Base-by-base conservation (phyloP, 2,888 invertebrate genomes). In the Chouioia cunea region DNA sequence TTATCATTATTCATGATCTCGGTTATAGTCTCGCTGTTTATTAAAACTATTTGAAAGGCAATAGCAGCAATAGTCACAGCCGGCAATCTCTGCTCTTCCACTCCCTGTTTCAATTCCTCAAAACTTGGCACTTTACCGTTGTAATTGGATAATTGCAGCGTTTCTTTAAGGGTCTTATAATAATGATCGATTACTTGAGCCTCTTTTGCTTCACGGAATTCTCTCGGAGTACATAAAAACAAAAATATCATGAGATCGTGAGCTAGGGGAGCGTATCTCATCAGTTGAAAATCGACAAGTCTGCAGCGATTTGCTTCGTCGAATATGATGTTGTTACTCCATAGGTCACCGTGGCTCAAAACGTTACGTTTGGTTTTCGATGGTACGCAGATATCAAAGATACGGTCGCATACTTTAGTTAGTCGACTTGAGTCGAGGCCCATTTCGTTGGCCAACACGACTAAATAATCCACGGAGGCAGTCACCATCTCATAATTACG, bases 301-400 rank as follows among this genome's bases (percentile, higher is more conserved):
- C n/a, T 15, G 44, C 68, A 71, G 0, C 56, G 47, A 63, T 50
- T 12, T 0, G 14, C 8, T 4, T 16, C 43, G 16, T 68, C 47
- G 46, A 73, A 73, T n/a, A 73, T 18, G 0, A 73, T 4, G 18
- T 73, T 73, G 27, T 46, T 65, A 43, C 65, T 62, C 73, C 73
- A 73, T 2, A 73, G 47, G 27, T 73, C 71, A 10, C 71, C 73
- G 52, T 73, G 73, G 44, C 59, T 57, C 2, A 71, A 6, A 2
- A 73, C 73, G 90, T 73, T 73, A 36, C 64, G 46, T 16, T 68
- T 71, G 6, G n/a, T 68, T 12, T 84, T 91, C 85, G 18, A 91
- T 10, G 71, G 71, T 20, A 12, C 2, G 16, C 16, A 15, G 12
- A 71, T n/a, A 47, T 74, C 73, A 44, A 75, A 79, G 6, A 82